Evolutionary conservation across 2,113 vertebrate genomes (phyloP).

Genomic region (Andinoacara biseriatus): DNA sequence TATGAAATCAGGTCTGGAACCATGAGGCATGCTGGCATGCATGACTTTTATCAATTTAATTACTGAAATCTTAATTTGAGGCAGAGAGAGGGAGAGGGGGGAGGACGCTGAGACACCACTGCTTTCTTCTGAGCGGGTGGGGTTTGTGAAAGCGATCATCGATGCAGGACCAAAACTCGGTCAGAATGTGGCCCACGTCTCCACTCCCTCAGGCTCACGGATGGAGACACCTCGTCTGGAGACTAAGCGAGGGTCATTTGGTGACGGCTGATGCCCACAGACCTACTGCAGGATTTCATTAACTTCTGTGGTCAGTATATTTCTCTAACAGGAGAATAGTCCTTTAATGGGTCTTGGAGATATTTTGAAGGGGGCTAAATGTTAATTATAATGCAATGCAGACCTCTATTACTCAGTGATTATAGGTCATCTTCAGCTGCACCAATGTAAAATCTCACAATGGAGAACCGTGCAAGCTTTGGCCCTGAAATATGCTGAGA

Average conservation of each 20-base stretch:
- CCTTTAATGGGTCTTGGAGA: conserved; percentile 58
- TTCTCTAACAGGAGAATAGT: conserved; percentile 59
- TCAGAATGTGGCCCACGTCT: conserved; percentile 62
- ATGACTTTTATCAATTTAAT: conserved; percentile 85
- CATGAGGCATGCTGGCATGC: conserved; percentile 76
- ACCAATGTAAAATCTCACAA: conserved; percentile 37
- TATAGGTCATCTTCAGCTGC: conserved; percentile 58
- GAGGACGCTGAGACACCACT: conserved; percentile 47
- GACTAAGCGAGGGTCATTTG: conserved; percentile 67
- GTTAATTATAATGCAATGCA: conserved; percentile 68
- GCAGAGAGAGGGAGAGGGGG: conserved; percentile 42
- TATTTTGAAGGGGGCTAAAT: conserved; percentile 67
- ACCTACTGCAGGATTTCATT: conserved; percentile 72
- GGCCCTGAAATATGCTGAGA: conserved; percentile 50
- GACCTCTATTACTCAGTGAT: conserved; percentile 59
- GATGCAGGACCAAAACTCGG: conserved; percentile 54
- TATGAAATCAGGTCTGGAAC: conserved; percentile 78
- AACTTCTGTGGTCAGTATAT: conserved; percentile 63
- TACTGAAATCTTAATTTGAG: conserved; percentile 81
- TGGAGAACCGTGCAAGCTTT: conserved; percentile 25
- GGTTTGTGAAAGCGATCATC: conserved; percentile 62
- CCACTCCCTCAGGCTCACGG: conserved; percentile 40
- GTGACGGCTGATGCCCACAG: conserved; percentile 43
- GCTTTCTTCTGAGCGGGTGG: conserved; percentile 50
- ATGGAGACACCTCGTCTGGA: conserved; percentile 55